phyloP scores from a whole-genome alignment of 2,113 vertebrate species.

The Mesitornis unicolor region DNA sequence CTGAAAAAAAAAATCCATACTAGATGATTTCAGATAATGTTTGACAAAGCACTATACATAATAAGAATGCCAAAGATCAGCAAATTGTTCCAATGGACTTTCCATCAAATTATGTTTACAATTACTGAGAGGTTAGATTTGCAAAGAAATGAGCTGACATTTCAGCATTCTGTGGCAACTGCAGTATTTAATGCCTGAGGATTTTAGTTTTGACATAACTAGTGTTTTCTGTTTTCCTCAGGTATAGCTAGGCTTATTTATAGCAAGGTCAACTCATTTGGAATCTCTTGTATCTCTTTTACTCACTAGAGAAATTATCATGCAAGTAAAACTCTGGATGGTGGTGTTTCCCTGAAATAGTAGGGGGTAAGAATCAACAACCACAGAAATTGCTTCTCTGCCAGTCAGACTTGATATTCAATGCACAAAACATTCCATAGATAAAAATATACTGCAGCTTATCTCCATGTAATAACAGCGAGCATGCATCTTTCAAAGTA shows the following conservation, averaged over 20 bases:
- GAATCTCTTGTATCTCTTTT: neutral
- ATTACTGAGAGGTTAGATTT: conserved; percentile 3
- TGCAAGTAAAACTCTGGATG: neutral
- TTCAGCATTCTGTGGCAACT: conserved; percentile 1
- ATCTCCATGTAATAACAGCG: conserved; percentile 18
- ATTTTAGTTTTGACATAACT: conserved; percentile 21
- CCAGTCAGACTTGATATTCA: conserved; percentile 19
- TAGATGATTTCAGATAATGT: neutral
- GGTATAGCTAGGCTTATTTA: conserved; percentile 2
- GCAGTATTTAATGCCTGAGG: neutral
- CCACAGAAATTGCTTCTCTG: conserved; percentile 15
- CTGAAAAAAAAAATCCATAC: neutral
- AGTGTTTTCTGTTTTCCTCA: conserved; percentile 8
- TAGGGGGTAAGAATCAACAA: neutral
- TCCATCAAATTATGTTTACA: conserved; percentile 29
- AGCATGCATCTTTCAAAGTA: neutral
- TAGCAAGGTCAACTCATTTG: conserved; percentile 2
- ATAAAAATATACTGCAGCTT: conserved; percentile 28
- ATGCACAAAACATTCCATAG: conserved; percentile 10
- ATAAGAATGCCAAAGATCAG: conserved; percentile 19
- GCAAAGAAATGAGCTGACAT: conserved; percentile 30
- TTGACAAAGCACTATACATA: conserved; percentile 6
- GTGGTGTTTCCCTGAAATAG: neutral
- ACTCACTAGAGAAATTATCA: conserved; percentile 9
- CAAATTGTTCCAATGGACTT: conserved; percentile 16